A percentile compares a stretch with the other conserved stretches of the same genome.
Evolutionary conservation across 2,888 invertebrate species (phyloP).

Genomic region (Tetropium fuscum): DNA sequence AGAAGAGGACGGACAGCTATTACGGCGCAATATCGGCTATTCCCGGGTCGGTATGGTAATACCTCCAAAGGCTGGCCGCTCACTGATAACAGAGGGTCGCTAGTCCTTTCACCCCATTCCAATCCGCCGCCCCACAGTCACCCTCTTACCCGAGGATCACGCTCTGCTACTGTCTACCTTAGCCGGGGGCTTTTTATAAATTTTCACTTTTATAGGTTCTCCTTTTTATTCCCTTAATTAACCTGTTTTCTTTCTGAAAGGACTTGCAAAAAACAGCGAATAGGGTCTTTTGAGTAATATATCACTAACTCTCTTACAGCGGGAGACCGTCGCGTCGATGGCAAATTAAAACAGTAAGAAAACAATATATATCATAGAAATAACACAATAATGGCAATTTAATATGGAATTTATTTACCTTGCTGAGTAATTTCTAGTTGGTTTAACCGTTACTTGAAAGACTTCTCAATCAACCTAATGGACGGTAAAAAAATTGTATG

Average conservation of each 20-base stretch:
- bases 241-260: slow-evolving; percentile 16
- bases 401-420: no score
- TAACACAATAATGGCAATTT: no score
- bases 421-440: no score
- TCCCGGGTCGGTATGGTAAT: slow-evolving; percentile 65
- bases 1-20: slow-evolving; percentile 49
- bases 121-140: slow-evolving; percentile 37
- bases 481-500: no score
- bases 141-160: slow-evolving; percentile 32
- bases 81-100: slow-evolving; percentile 67
- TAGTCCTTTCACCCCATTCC: slow-evolving; percentile 52
- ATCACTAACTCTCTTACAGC: not conserved
- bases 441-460: no score
- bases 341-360: no score
- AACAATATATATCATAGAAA: no score
- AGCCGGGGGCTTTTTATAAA: slow-evolving; percentile 22
- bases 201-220: slow-evolving; percentile 19
- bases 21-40: slow-evolving; percentile 61
- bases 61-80: slow-evolving; percentile 65
- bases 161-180: slow-evolving; percentile 21
- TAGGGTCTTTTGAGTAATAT: not conserved
- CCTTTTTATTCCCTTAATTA: slow-evolving; percentile 26
- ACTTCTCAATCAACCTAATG: no score
- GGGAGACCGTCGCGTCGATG: no score
- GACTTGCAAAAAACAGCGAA: not conserved